A percentile compares a stretch with the other conserved stretches of the same genome.
phyloP scores from a whole-genome alignment of 2,888 invertebrate genomes.

The Coelinius sp. region DNA sequence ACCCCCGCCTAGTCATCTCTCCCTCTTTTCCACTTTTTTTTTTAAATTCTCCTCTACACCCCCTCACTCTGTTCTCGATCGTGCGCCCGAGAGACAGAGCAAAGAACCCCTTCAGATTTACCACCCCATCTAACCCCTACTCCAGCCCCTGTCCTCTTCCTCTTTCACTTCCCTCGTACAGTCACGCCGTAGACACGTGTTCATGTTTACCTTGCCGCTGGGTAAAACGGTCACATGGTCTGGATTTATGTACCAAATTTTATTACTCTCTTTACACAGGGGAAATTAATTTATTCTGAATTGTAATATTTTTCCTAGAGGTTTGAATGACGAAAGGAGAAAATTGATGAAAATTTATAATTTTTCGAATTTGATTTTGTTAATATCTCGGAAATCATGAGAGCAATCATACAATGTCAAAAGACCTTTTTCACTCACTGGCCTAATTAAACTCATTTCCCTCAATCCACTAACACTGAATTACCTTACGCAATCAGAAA shows the following conservation, averaged over 20 bases:
- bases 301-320: neutral
- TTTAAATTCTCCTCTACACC: constrained; percentile 12
- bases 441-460: too few relatives aligned
- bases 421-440: too few relatives aligned
- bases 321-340: neutral
- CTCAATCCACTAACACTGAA: too few relatives aligned
- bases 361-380: too few relatives aligned
- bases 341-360: too few relatives aligned
- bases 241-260: constrained; percentile 36
- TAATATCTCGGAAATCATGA: too few relatives aligned
- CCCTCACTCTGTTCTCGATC: constrained; percentile 24
- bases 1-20: constrained; percentile 22
- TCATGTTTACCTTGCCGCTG: constrained; percentile 64
- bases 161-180: constrained; percentile 45
- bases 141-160: constrained; percentile 39
- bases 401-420: too few relatives aligned
- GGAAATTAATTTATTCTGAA: neutral
- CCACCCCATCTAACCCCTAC: constrained; percentile 25
- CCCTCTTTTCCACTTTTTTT: neutral
- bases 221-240: constrained; percentile 54
- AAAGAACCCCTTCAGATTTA: constrained; percentile 53
- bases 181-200: constrained; percentile 68
- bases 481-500: too few relatives aligned
- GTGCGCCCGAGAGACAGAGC: constrained; percentile 52
- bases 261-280: constrained; percentile 25